phyloP scores from a whole-genome alignment of 2,888 invertebrate genomes.

The Lasioglossum oenotherae region DNA sequence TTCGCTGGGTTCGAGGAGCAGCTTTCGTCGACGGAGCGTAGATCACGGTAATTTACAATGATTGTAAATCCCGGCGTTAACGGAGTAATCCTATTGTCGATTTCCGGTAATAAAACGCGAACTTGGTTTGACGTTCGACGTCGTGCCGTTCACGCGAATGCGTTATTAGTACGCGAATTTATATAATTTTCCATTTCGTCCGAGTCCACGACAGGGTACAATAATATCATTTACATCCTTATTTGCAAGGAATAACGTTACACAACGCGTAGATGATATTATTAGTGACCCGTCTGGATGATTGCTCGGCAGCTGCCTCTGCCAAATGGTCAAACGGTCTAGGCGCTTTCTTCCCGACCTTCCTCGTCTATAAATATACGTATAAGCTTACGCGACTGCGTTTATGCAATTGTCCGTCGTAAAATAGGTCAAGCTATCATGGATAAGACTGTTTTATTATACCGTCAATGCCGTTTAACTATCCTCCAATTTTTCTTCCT shows the following conservation, averaged over 20 bases:
- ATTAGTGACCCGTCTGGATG: conserved; percentile 72
- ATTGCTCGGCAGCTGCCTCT: conserved; percentile 72
- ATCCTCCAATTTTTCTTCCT: conserved; percentile 55
- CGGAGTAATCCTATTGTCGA: conserved; percentile 2
- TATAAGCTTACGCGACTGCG: conserved; percentile 68
- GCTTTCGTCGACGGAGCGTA: neutral
- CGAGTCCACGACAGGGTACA: neutral
- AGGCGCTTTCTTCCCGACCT: conserved; percentile 75
- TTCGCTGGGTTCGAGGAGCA: neutral
- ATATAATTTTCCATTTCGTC: conserved; percentile 32
- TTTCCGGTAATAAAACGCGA: conserved; percentile 15
- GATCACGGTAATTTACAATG: neutral
- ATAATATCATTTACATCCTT: conserved; percentile 48
- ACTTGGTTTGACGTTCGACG: neutral
- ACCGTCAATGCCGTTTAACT: conserved; percentile 55
- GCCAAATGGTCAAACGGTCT: conserved; percentile 74
- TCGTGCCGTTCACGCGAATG: neutral
- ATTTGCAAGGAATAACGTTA: conserved; percentile 65
- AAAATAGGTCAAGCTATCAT: conserved; percentile 68
- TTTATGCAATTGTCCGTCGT: conserved; percentile 72
- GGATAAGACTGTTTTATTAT: conserved; percentile 65
- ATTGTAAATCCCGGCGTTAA: neutral
- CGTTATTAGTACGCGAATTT: conserved; percentile 15
- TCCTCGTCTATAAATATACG: conserved; percentile 72
- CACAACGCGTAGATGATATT: conserved; percentile 68